Base-by-base conservation (phyloP, 2,888 invertebrate genomes). In the Euclidia mi region DNA sequence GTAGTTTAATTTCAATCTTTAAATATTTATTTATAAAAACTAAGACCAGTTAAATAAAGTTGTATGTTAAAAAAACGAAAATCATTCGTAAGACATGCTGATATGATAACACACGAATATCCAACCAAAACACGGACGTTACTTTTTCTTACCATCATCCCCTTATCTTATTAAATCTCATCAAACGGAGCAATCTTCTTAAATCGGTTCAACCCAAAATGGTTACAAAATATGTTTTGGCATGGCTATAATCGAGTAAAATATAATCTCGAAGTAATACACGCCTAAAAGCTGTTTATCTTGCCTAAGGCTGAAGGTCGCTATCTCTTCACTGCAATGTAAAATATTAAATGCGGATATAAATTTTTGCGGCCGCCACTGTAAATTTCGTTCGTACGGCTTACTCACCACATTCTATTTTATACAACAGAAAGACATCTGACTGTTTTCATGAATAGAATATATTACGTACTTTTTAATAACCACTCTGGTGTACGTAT, bases 321-420 rank as follows among this genome's bases (percentile, higher is more conserved):
- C 47, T 56, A 51, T 56, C 59, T 65, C 56, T 62, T 65, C 57
- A 67, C 64, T 71, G 68, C 68, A 71, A 65, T 61, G 59, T 75
- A 68, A 79, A 77, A 81, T 76, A 78, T 76, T 76, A 68, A 70
- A 65, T 60, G 63, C 44, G 52, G 60, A 11, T 61, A 67, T 58
- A 65, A 38, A 64, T 69, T 74, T 69, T 69, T 57, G 65, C 41
- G 61, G 49, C 53, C 47, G 46, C 42, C 47, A 65, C 61, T 71
- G 73, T 77, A 74, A 76, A 68, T 77, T 76, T 73, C 47, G 57
- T 71, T 62, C 64, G 42, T 65, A 55, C 53, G 57, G 64, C 66
- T 69, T 65, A 41, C 56, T 45, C 61, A 42, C 59, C 52, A 66
- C 64, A 65, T 76, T 69, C 60, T 73, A 56, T 69, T 66, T 56